phyloP scores from a whole-genome alignment of 2,888 invertebrate species.

The Calliscelio sp. region DNA sequence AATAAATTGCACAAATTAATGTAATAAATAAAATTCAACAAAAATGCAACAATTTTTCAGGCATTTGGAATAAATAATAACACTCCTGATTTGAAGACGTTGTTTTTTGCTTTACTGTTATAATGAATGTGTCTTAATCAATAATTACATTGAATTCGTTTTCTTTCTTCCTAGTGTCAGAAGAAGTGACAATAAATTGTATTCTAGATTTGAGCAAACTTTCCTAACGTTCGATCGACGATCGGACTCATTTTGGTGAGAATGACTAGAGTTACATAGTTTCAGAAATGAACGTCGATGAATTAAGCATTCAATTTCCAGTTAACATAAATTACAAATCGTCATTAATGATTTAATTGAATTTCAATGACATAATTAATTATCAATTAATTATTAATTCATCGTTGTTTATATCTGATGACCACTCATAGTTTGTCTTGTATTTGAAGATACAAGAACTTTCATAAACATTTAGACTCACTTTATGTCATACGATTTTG shows the following conservation, averaged over 20 bases:
- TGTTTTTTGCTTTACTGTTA: slow-evolving; percentile 42
- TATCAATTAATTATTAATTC: background rate
- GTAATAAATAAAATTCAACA: too few relatives aligned
- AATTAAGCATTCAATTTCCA: background rate
- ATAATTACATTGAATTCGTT: slow-evolving; percentile 50
- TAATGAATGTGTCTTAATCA: slow-evolving; percentile 42
- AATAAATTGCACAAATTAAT: too few relatives aligned
- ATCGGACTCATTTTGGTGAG: slow-evolving; percentile 47
- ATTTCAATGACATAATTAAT: too few relatives aligned
- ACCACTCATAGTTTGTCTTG: background rate
- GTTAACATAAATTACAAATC: too few relatives aligned
- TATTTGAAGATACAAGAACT: background rate
- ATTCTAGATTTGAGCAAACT: slow-evolving; percentile 83
- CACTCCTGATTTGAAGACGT: too few relatives aligned
- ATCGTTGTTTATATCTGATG: background rate
- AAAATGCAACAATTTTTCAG: too few relatives aligned
- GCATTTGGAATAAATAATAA: too few relatives aligned
- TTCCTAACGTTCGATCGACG: slow-evolving; percentile 77
- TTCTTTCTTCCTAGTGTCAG: slow-evolving; percentile 18
- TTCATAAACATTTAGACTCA: background rate
- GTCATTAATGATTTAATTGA: too few relatives aligned
- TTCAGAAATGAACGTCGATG: slow-evolving; percentile 32
- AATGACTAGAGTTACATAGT: slow-evolving; percentile 81
- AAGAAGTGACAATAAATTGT: slow-evolving; percentile 62
- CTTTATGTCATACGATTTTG: background rate